A percentile compares a stretch with the other conserved stretches of the same genome.
Conservation (phyloP, 1,140 invertebrate species). For the Aphis craccivora region DNA sequence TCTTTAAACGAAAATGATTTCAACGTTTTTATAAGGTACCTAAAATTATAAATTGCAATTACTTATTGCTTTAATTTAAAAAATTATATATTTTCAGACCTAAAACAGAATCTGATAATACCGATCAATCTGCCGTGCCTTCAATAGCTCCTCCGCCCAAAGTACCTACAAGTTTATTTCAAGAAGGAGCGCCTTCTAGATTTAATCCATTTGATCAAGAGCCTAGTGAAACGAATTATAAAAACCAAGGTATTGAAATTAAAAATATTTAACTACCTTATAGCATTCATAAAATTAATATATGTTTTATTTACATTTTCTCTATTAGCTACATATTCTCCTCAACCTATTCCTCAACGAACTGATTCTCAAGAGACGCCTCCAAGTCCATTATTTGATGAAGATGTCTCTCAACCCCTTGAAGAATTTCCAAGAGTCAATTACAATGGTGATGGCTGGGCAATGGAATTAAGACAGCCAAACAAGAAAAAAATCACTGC, state of each 20-base stretch:
- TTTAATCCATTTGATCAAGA: conserved; percentile 82
- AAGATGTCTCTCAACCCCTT: conserved; percentile 90
- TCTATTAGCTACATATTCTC: conserved; percentile 53
- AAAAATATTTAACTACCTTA: neutral
- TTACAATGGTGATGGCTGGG: conserved; percentile 89
- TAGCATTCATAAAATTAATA: neutral
- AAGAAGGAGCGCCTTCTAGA: conserved; percentile 68
- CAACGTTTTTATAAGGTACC: conserved; percentile 79
- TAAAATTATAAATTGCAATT: neutral
- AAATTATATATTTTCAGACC: conserved; percentile 14
- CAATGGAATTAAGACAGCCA: conserved; percentile 94
- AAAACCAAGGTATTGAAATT: conserved; percentile 23
- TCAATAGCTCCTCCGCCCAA: conserved; percentile 78
- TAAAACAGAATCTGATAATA: conserved; percentile 7
- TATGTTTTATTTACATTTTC: neutral
- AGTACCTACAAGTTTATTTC: conserved; percentile 63
- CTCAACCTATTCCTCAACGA: conserved; percentile 62
- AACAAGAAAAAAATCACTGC: conserved; percentile 99
- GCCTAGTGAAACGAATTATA: conserved; percentile 7
- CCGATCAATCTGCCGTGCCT: conserved; percentile 69
- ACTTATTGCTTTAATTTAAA: no score
- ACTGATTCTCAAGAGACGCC: conserved; percentile 81
- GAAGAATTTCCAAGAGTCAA: conserved; percentile 87
- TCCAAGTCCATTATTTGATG: conserved; percentile 92
- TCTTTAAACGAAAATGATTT: conserved; percentile 80